phyloP scores from a whole-genome alignment of 2,888 invertebrate genomes.

The Pristionchus mayeri region DNA sequence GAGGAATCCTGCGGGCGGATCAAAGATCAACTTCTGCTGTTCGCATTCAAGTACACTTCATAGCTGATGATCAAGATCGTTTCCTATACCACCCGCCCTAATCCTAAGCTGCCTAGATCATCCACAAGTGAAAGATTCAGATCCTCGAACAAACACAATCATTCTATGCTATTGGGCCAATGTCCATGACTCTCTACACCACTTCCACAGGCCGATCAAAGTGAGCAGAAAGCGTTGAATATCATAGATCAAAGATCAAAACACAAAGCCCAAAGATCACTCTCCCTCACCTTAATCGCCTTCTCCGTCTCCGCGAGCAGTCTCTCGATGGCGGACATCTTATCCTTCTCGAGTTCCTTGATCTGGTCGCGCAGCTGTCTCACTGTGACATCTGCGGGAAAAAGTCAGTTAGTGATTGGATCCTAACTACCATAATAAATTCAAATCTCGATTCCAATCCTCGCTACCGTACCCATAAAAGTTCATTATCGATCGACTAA shows the following conservation, averaged over 20 bases:
- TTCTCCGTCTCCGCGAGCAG: constrained; percentile 78
- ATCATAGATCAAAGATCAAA: not conserved
- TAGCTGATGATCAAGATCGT: too few species aligned
- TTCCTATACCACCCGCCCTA: not conserved
- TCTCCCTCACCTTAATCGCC: constrained; percentile 76
- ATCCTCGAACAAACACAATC: not conserved
- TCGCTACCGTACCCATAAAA: not conserved
- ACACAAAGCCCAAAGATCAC: too few species aligned
- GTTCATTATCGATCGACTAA: too few species aligned
- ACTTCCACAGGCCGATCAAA: too few species aligned
- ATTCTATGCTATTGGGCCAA: too few species aligned
- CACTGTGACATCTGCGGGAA: constrained; percentile 79
- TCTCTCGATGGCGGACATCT: constrained; percentile 76
- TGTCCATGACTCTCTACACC: too few species aligned
- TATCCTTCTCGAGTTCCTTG: constrained; percentile 63
- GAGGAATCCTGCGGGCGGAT: constrained; percentile 11
- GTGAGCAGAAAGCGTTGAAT: not conserved
- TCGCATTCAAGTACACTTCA: too few species aligned
- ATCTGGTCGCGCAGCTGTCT: constrained; percentile 78
- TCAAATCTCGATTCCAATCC: not conserved
- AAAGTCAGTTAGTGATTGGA: not conserved
- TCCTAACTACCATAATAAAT: not conserved
- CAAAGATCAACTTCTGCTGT: not conserved
- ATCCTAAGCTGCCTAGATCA: too few species aligned
- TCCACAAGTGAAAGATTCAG: too few species aligned